A percentile compares a stretch with the other conserved stretches of the same genome.
Conservation (phyloP, 37 sponge, comb jelly and placozoan genomes). For the Agelas oroides region DNA sequence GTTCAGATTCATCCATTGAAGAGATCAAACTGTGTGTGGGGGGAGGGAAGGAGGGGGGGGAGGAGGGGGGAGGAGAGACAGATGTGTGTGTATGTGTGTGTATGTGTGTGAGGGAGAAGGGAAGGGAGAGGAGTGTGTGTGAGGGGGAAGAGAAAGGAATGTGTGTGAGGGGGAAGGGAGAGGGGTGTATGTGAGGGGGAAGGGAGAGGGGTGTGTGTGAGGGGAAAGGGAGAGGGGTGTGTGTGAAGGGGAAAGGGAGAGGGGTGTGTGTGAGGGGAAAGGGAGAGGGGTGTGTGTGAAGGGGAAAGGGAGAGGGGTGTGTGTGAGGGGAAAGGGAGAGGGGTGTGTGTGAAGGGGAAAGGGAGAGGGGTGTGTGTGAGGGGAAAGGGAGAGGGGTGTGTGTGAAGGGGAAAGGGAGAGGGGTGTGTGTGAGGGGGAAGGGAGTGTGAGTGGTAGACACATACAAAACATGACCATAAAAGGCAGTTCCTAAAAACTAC, state of each 20-base stretch:
- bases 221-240: not conserved
- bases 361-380: conserved; percentile 4
- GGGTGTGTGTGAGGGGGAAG: conserved; percentile 3
- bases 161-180: not conserved
- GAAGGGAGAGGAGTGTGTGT: not conserved
- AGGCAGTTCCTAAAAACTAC: too few species aligned
- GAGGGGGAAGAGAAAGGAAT: not conserved
- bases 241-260: not conserved
- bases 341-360: not conserved
- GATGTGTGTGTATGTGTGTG: conserved; percentile 9
- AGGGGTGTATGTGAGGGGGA: not conserved
- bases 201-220: not conserved
- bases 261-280: not conserved
- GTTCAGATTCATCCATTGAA: not conserved
- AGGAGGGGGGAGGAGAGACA: not conserved
- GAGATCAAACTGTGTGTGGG: not conserved
- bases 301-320: too few species aligned
- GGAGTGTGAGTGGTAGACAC: not conserved
- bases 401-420: not conserved
- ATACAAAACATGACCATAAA: too few species aligned
- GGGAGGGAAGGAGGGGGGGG: not conserved
- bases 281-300: not conserved
- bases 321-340: not conserved
- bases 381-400: not conserved
- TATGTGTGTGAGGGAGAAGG: not conserved